Evolutionary conservation across 2,797 vertebrate genomes (phyloP).

Genomic region (Sciurus vulgaris): DNA sequence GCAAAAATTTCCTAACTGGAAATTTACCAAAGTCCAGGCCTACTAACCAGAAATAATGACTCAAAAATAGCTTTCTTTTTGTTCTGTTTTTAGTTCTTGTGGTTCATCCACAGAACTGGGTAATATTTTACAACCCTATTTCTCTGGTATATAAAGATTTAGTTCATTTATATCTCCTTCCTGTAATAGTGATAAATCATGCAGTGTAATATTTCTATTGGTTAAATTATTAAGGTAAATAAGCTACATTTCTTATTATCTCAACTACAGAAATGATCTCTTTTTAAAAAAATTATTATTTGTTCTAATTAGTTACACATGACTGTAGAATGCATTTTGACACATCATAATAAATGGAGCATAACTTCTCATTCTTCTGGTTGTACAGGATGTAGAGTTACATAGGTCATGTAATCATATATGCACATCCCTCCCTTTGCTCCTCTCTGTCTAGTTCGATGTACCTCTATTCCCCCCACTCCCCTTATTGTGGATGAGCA

Average conservation of each 20-base stretch:
- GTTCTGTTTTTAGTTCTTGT: neutral
- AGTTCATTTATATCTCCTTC: neutral
- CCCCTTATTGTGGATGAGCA: too few species aligned
- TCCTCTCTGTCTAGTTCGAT: too few species aligned
- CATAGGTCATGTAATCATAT: too few species aligned
- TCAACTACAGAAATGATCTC: neutral
- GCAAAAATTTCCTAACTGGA: neutral
- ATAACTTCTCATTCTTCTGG: too few species aligned
- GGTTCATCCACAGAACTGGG: neutral
- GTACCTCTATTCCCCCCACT: too few species aligned
- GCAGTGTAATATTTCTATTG: neutral
- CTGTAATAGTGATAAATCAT: neutral
- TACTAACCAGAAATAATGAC: neutral
- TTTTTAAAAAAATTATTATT: neutral
- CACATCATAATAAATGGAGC: too few species aligned
- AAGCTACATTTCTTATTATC: neutral
- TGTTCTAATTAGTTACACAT: too few species aligned
- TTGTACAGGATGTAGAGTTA: too few species aligned
- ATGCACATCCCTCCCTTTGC: too few species aligned
- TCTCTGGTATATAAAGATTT: neutral
- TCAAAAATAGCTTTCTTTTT: neutral
- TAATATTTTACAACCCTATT: neutral
- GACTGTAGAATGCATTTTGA: too few species aligned
- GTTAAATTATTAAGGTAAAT: constrained; percentile 15
- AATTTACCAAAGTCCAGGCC: neutral